Evolutionary conservation across 2,113 vertebrate species (phyloP).

Genomic region (Plestiodon gilberti): DNA sequence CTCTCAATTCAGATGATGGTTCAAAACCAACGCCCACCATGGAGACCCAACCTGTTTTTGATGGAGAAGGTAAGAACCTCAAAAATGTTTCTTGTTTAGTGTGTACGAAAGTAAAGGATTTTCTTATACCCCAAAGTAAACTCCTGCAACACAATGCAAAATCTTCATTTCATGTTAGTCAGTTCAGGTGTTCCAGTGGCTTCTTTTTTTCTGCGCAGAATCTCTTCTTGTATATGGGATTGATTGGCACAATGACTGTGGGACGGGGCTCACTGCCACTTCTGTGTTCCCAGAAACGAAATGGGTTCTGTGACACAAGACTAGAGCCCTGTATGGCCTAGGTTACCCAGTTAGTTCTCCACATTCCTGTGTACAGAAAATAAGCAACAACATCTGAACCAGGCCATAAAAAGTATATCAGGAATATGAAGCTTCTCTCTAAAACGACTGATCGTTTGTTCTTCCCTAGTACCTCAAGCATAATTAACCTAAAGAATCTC

Average conservation of each 20-base stretch:
- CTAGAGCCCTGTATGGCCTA: no score
- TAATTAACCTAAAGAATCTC: no score
- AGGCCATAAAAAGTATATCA: no score
- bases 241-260: background rate
- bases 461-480: no score
- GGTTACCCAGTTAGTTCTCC: background rate
- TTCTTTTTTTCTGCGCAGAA: background rate
- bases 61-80: constrained; percentile 89
- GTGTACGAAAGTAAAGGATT: background rate
- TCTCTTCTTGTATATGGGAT: background rate
- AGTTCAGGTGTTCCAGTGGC: background rate
- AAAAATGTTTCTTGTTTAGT: constrained; percentile 29
- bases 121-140: background rate
- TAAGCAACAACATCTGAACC: no score
- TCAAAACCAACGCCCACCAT: constrained; percentile 95
- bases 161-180: background rate
- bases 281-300: background rate
- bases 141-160: background rate
- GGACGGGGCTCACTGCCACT: background rate
- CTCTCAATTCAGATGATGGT: constrained; percentile 99
- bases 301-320: background rate
- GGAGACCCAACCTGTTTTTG: constrained; percentile 89
- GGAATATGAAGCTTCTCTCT: no score
- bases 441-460: no score
- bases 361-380: no score